These are phyloP conservation scores for Ostrea denselamellosa DNA, from an alignment of 1,140 invertebrate genomes.

Conservation along the genomic window DNA sequence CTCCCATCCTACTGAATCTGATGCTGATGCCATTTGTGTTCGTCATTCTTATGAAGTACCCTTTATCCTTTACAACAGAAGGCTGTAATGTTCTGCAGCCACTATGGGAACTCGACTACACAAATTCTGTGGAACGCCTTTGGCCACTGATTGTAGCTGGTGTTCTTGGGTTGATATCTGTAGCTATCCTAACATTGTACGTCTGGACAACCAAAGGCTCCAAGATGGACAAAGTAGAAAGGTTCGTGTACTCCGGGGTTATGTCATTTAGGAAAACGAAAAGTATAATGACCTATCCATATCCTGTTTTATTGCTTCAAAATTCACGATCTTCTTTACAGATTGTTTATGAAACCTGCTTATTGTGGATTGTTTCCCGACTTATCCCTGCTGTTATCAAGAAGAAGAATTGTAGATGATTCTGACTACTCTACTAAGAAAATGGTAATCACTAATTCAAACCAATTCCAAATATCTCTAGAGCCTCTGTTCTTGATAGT, in stretches of 20 bases:
- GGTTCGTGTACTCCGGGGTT: neutral
- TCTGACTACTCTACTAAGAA: constrained; percentile 38
- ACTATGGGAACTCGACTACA: neutral
- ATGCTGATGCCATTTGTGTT: neutral
- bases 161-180: constrained; percentile 92
- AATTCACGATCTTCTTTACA: neutral
- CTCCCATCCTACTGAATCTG: neutral
- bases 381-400: constrained; percentile 16
- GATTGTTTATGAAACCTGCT: constrained; percentile 11
- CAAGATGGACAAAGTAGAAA: constrained; percentile 19
- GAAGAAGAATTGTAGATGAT: neutral
- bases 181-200: constrained; percentile 96
- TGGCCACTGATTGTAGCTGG: constrained; percentile 55
- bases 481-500: no score
- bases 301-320: neutral
- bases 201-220: constrained; percentile 90
- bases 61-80: neutral
- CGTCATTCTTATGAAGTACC: constrained; percentile 10
- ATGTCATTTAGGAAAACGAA: neutral
- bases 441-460: constrained; percentile 50
- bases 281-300: neutral
- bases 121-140: neutral
- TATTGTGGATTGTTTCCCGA: constrained; percentile 32
- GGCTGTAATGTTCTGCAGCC: constrained; percentile 28
- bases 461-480: no score